Conservation (phyloP, 2,888 invertebrate genomes). For the Mamestra brassicae region DNA sequence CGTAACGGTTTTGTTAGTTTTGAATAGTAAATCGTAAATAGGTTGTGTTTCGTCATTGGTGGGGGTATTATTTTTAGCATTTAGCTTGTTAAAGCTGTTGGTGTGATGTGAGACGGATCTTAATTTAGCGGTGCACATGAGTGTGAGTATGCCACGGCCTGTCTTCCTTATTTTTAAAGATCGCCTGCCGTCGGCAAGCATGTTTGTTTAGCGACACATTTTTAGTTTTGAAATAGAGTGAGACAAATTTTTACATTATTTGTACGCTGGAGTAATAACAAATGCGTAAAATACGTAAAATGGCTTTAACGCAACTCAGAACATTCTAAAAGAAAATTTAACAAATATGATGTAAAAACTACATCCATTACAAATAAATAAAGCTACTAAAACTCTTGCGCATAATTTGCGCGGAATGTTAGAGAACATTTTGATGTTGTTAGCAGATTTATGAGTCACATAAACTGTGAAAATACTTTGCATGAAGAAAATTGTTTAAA, state of each 20-base stretch:
- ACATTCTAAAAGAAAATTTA: background rate
- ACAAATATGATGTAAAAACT: background rate
- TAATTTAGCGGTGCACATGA: constrained; percentile 87
- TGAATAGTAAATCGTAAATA: constrained; percentile 74
- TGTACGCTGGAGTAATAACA: background rate
- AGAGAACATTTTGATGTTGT: constrained; percentile 39
- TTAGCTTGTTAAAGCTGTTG: constrained; percentile 88
- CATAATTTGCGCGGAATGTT: constrained; percentile 33
- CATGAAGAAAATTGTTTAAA: constrained; percentile 30
- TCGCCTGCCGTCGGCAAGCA: constrained; percentile 67
- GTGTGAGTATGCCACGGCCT: constrained; percentile 84
- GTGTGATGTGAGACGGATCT: constrained; percentile 86
- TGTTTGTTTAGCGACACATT: constrained; percentile 64
- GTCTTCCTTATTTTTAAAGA: constrained; percentile 84
- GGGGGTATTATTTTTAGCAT: constrained; percentile 87
- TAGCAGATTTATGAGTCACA: constrained; percentile 51
- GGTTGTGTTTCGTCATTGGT: constrained; percentile 86
- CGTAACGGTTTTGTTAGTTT: constrained; percentile 61
- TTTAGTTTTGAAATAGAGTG: constrained; percentile 39
- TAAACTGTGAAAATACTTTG: constrained; percentile 31
- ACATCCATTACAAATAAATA: constrained; percentile 17
- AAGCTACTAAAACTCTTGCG: constrained; percentile 34
- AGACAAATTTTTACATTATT: constrained; percentile 6
- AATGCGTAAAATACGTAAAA: background rate
- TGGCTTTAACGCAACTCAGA: background rate